Conservation (phyloP, 2,113 vertebrate genomes). For the Mionectes macconnelli region DNA sequence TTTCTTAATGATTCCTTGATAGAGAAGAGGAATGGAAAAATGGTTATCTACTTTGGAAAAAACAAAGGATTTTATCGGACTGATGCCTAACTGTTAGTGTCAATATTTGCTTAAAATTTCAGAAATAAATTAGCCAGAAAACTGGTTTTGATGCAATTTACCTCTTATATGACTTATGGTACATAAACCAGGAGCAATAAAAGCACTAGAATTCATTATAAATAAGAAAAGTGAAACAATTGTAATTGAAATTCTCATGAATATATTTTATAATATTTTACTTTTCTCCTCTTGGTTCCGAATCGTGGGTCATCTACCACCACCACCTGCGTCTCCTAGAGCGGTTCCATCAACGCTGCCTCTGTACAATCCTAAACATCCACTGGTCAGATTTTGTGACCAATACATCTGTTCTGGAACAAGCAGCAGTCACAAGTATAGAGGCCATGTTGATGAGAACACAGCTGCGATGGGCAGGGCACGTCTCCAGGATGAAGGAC, state of each 20-base stretch:
- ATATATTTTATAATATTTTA: not conserved
- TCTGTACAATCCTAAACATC: no score
- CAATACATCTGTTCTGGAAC: no score
- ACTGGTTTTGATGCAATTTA: not conserved
- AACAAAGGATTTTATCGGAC: not conserved
- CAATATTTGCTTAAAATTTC: constrained; percentile 10
- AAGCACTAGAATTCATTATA: not conserved
- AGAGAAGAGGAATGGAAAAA: not conserved
- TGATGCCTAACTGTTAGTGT: not conserved
- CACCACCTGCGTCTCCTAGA: no score
- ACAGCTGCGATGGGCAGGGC: no score
- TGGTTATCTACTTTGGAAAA: not conserved
- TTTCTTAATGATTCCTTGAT: not conserved
- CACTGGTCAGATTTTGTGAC: no score
- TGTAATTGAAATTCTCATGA: not conserved
- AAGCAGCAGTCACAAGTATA: no score
- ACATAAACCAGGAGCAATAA: not conserved
- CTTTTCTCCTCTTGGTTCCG: not conserved
- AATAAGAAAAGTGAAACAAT: not conserved
- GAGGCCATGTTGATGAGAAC: no score
- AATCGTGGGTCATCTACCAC: no score
- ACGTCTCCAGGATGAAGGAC: no score
- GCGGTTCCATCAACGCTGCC: no score
- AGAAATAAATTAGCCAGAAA: not conserved
- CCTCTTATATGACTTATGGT: not conserved